Evolutionary conservation across 2,797 vertebrate genomes (phyloP).

Genomic region (Erithacus rubecula): DNA sequence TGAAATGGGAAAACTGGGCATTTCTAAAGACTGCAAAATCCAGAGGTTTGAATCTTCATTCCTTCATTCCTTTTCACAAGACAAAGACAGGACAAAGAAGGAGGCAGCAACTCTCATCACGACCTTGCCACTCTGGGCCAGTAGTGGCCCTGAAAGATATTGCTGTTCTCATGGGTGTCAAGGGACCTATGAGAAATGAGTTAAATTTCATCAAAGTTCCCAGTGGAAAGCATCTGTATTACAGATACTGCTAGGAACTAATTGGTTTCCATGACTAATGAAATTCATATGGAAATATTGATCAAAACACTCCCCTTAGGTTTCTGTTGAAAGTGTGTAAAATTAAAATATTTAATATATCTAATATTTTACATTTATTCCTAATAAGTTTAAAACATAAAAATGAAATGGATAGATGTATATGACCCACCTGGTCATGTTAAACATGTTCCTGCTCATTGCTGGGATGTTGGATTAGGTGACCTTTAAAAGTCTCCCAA

Average conservation of each 20-base stretch:
- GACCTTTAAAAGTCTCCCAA: not conserved
- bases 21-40: not conserved
- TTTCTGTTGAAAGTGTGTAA: not conserved
- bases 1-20: not conserved
- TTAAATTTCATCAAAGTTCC: slow-evolving; percentile 34
- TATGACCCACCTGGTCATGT: not conserved
- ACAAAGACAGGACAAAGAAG: not conserved
- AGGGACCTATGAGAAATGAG: slow-evolving; percentile 19
- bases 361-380: not conserved
- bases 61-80: not conserved
- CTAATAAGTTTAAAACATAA: not conserved
- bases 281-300: slow-evolving; percentile 46
- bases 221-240: slow-evolving; percentile 35
- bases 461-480: not conserved
- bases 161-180: not conserved
- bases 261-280: slow-evolving; percentile 40
- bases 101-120: not conserved
- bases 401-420: not conserved
- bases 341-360: not conserved
- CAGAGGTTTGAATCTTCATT: not conserved
- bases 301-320: slow-evolving; percentile 28
- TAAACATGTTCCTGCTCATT: not conserved
- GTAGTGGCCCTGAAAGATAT: not conserved
- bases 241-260: not conserved
- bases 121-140: slow-evolving; percentile 27